Evolutionary conservation across 2,113 vertebrate species (phyloP), one percentile per base, ranked within the genome.

Genomic region (Bagarius yarrelli): DNA sequence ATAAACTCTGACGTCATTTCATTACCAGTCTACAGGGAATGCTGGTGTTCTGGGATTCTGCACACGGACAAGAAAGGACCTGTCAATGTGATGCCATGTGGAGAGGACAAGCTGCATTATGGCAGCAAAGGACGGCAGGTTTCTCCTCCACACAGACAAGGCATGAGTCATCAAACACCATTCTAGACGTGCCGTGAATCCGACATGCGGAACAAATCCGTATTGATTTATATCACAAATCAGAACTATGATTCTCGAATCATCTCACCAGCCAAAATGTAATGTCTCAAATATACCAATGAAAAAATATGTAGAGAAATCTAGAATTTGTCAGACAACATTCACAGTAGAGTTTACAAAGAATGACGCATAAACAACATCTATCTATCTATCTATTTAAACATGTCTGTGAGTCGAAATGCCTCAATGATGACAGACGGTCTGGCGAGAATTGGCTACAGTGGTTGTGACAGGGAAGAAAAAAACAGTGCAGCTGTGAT

Each of bases 91-190:
- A 80, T 64, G 75, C 70, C 59, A 78, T 32, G 40, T 69, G 66
- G 66, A 50, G 55, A 36, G 57, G 59, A 78, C 47, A 16, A 25
- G 23, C 25, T 15, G 23, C 27, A 15, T 70, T 60, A 55, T 74
- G 55, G 70, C 70, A 57, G 61, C 19, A 81, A 64, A 86, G 85
- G 82, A 86, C 85, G 82, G 27, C n/a, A 34, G 61, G 76, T 64
- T 81, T 52, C 66, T 82, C 67, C 76, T 82, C 64, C 21, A 44
- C 47, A 78, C 50, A 11, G 55, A 56, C n/a, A 50, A 34, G 34
- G 44, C 32, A 76, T 75, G 82, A 52, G 82, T 73, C 76, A 57
- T 40, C 44, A 30, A 79, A 81, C 81, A 75, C 82, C 80, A 82
- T 84, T 84, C 66, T 52, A 74, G 75, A 60, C 34, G 57, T 66